Evolutionary conservation across 1,140 invertebrate species (phyloP).

Genomic region (Pogonomyrmex californicus): DNA sequence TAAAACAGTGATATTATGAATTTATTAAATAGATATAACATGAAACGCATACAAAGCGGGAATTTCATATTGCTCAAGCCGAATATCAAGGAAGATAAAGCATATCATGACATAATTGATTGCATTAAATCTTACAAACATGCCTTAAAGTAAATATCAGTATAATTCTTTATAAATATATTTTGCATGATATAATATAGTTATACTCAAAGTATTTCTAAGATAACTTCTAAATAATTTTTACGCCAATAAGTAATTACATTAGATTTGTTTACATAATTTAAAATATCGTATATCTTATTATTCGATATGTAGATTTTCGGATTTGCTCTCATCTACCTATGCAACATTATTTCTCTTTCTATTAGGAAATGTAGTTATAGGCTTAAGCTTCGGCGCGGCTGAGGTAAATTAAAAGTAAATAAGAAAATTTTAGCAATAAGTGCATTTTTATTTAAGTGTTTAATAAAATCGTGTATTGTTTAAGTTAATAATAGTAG

Average conservation of each 20-base stretch:
- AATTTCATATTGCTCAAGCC: background rate
- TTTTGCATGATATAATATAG: background rate
- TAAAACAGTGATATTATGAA: background rate
- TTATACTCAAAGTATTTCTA: no score
- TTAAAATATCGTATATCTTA: background rate
- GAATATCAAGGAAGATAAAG: background rate
- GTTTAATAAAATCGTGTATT: background rate
- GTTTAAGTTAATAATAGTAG: conserved; percentile 39
- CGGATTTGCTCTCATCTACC: background rate
- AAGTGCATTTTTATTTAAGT: no score
- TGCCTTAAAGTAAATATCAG: conserved; percentile 37
- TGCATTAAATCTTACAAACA: conserved; percentile 27
- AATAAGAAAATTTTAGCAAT: no score
- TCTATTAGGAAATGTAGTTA: background rate
- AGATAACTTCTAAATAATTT: background rate
- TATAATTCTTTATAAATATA: background rate
- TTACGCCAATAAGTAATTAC: background rate
- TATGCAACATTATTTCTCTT: conserved; percentile 25
- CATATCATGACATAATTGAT: conserved; percentile 11
- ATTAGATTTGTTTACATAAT: background rate
- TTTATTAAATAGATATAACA: background rate
- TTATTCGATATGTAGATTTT: conserved; percentile 6
- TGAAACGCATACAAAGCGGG: background rate
- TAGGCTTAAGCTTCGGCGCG: background rate
- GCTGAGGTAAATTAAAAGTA: conserved; percentile 45